A percentile compares a stretch with the other conserved stretches of the same genome.
phyloP scores from a whole-genome alignment of 2,888 invertebrate genomes.

The Scaptomyza parva region DNA sequence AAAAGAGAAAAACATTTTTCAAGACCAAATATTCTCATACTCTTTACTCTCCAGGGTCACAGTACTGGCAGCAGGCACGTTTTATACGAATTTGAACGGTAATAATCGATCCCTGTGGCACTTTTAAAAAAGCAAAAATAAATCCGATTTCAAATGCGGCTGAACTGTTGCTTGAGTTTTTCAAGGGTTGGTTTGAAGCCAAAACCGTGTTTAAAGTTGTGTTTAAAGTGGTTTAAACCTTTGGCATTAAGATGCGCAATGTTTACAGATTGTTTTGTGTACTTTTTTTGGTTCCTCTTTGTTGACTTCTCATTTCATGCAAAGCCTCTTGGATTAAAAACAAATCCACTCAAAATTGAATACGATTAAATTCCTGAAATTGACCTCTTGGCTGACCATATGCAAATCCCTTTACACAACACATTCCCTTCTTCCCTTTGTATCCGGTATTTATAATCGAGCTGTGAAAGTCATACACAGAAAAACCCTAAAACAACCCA shows the following conservation, averaged over 20 bases:
- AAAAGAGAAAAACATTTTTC: conserved; percentile 32
- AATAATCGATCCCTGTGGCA: conserved; percentile 85
- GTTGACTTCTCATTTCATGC: conserved; percentile 53
- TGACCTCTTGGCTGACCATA: conserved; percentile 74
- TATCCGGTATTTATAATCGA: conserved; percentile 47
- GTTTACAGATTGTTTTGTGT: conserved; percentile 15
- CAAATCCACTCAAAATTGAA: conserved; percentile 79
- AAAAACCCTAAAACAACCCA: not conserved
- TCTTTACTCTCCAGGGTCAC: conserved; percentile 32
- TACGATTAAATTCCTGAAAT: conserved; percentile 75
- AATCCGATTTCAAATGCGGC: conserved; percentile 81
- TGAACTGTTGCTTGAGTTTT: not conserved
- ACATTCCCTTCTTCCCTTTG: not conserved
- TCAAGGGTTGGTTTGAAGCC: conserved; percentile 30
- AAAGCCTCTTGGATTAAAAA: conserved; percentile 69
- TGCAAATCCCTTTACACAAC: conserved; percentile 50
- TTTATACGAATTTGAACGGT: conserved; percentile 84
- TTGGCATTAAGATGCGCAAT: conserved; percentile 14
- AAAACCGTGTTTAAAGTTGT: conserved; percentile 34
- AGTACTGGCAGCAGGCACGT: conserved; percentile 76
- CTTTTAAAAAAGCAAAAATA: conserved; percentile 69
- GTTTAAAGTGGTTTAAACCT: conserved; percentile 20
- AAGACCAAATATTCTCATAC: conserved; percentile 3
- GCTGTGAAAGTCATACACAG: conserved; percentile 71
- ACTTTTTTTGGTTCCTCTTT: conserved; percentile 11